phyloP scores from a whole-genome alignment of 2,797 vertebrate genomes.

The Pseudomugil gertrudae region DNA sequence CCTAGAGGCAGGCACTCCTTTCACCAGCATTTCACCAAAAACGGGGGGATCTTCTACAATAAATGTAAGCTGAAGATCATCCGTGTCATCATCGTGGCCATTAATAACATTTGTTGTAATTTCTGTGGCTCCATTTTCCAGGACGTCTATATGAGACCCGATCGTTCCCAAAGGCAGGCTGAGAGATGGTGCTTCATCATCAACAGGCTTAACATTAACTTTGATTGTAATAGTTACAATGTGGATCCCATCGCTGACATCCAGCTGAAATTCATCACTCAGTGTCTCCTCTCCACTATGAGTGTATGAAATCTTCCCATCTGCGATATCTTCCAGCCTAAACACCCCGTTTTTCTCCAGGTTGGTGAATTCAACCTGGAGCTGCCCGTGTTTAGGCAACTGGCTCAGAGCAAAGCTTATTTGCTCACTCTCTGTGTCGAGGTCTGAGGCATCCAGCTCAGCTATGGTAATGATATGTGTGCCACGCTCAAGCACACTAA shows the following conservation, averaged over 20 bases:
- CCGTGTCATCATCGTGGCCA: constrained; percentile 87
- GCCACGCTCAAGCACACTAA: constrained; percentile 85
- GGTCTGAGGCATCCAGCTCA: constrained; percentile 88
- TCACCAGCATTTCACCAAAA: constrained; percentile 88
- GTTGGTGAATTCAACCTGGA: constrained; percentile 81
- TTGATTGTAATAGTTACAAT: constrained; percentile 88
- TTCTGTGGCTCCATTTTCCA: constrained; percentile 92
- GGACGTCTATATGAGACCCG: constrained; percentile 89
- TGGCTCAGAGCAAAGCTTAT: constrained; percentile 89
- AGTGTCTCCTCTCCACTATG: constrained; percentile 86
- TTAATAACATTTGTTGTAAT: constrained; percentile 89
- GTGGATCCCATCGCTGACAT: constrained; percentile 91
- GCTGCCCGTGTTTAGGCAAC: constrained; percentile 85
- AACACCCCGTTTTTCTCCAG: constrained; percentile 84
- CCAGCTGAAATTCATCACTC: constrained; percentile 87
- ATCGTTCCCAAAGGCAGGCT: constrained; percentile 86
- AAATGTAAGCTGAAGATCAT: constrained; percentile 91
- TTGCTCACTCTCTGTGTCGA: constrained; percentile 84
- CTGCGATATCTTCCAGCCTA: constrained; percentile 84
- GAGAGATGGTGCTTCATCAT: constrained; percentile 84
- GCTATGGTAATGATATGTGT: constrained; percentile 82
- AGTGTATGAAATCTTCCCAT: constrained; percentile 86
- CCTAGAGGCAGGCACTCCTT: constrained; percentile 82
- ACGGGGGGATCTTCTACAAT: constrained; percentile 87
- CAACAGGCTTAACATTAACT: constrained; percentile 85